Base-by-base conservation (phyloP, 1,140 invertebrate species). In the Ips typographus region DNA sequence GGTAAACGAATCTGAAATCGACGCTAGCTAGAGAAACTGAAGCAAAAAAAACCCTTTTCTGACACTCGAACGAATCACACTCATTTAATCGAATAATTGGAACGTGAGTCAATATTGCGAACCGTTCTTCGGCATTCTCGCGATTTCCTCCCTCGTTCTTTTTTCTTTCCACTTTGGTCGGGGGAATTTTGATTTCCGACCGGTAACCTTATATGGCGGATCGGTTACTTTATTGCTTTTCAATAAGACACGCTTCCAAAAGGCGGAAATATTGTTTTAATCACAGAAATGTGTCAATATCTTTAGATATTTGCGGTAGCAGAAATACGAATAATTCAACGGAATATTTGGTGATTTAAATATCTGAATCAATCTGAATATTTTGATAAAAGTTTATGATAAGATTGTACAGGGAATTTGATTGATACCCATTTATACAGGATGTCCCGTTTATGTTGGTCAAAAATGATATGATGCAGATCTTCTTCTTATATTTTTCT, bases 21-120 rank as follows among this genome's bases (percentile, higher is more conserved):
- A 60, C n/a, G 41, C 22, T 8, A 60, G 36, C 44, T 6, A 61
- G 40, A 40, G 36, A 37, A 63, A 63, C 42, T n/a, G 41, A 43
- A 56, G 44, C 8, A 44, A 55, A 55, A 61, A 40, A 52, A 65
- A 65, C 37, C 64, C 64, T 58, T 58, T 57, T 66, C 49, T 59
- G 64, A 66, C 64, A 59, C 56, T 58, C 47, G 58, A 66, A 66
- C 64, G 72, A 71, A 65, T 63, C 72, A 65, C 69, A 69, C 60
- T 71, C 69, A 65, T 65, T 71, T 68, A 66, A 71, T 73, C 69
- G 66, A 73, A 73, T 68, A 73, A 73, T 68, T 62, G 61, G 40
- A 38, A 71, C 72, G 72, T 71, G 72, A 65, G 72, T 71, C 64
- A 73, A 73, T 73, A 73, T 52, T 62, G 68, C 70, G 70, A 71